Evolutionary conservation across 2,797 vertebrate species (phyloP), one percentile per base, ranked within the genome.

Genomic region (Falco cherrug): DNA sequence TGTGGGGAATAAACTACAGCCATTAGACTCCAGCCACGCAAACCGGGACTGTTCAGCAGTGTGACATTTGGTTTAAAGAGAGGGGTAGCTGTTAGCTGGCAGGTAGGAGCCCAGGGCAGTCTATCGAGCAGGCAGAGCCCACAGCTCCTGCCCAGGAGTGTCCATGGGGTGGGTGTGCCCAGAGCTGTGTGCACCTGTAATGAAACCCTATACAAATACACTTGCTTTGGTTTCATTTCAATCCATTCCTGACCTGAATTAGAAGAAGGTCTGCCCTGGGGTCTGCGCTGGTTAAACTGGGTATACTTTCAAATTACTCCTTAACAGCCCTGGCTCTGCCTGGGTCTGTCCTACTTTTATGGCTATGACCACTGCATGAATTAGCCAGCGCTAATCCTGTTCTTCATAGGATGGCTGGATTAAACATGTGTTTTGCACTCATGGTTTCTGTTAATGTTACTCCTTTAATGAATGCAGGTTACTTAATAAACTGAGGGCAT

Each of bases 1-100:
- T 94, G 94, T 69, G 92, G 94, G 90, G 75, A 70, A 48, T 80
- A 93, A 97, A 96, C 45, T 83, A 82, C 80, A 89, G 83, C 80
- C 63, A 92, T 96, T 97, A 97, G 68, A 5, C 53, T 89, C 96
- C 95, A 93, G 81, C 91, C 63, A 39, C 0, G 41, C 77, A 33
- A 50, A 16, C 31, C 0, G 5, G 74, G 60, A 21, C 45, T 11
- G 14, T 7, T 75, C 5, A 0, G 45, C 89, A 54, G 64, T 1
- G 3, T 20, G 68, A 70, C 39, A 13, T 16, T 83, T 45, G 37
- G 41, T 59, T 16, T 68, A 3, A 10, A 10, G 69, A 54, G 69
- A 54, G 50, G 29, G 56, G 56, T 21, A 18, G 59, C 70, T 81
- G 54, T 84, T 61, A 19, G 12, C 9, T 90, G 83, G 50, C 84